phyloP scores from a whole-genome alignment of 2,888 invertebrate genomes.

The Caenorhabditis panamensis region DNA sequence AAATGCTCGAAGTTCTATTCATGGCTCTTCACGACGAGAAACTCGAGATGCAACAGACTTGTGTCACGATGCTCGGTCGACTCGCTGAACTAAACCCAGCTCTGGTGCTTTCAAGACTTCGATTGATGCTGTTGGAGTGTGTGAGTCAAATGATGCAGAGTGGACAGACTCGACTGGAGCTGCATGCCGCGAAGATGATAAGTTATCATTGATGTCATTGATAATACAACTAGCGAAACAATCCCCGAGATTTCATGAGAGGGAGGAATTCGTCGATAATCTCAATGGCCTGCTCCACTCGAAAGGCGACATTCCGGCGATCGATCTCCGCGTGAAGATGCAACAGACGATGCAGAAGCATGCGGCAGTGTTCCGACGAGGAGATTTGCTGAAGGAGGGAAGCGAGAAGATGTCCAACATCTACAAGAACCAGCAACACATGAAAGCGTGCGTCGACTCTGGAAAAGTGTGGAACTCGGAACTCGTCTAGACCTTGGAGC shows the following conservation, averaged over 20 bases:
- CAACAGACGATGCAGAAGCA: conserved; percentile 97
- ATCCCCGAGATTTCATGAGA: conserved; percentile 93
- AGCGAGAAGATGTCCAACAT: conserved; percentile 87
- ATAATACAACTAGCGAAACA: conserved; percentile 94
- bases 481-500: conserved; percentile 94
- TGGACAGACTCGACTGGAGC: conserved; percentile 99
- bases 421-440: conserved; percentile 86
- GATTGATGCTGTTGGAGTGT: conserved; percentile 90
- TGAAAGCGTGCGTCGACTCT: conserved; percentile 85
- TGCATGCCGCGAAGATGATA: conserved; percentile 70
- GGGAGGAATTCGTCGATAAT: conserved; percentile 93
- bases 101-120: conserved; percentile 95
- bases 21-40: conserved; percentile 95
- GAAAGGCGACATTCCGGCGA: conserved; percentile 84
- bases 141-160: conserved; percentile 83
- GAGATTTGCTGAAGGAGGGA: conserved; percentile 89
- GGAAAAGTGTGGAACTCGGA: conserved; percentile 97
- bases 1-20: conserved; percentile 93
- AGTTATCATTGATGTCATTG: conserved; percentile 88
- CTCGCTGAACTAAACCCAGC: conserved; percentile 93
- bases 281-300: conserved; percentile 86
- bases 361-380: conserved; percentile 97
- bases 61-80: conserved; percentile 82
- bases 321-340: conserved; percentile 92
- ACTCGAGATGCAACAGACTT: conserved; percentile 75